Conservation (phyloP, 2,888 invertebrate genomes). For the Eucera pruinosa region DNA sequence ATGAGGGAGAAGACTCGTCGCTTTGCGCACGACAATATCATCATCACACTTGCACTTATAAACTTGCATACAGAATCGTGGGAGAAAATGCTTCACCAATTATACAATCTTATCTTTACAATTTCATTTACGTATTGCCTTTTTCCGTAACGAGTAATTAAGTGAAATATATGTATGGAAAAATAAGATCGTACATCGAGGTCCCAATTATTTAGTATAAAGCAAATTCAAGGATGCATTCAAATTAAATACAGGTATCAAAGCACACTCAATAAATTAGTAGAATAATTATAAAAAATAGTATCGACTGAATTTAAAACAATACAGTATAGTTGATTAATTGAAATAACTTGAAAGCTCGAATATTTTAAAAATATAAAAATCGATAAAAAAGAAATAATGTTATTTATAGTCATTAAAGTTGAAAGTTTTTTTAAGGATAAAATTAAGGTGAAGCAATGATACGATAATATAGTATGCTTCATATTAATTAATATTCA, state of each 20-base stretch:
- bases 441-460: constrained; percentile 13
- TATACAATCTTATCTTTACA: constrained; percentile 61
- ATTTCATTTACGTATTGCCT: constrained; percentile 63
- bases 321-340: background rate
- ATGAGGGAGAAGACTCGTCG: constrained; percentile 3
- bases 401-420: constrained; percentile 9
- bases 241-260: too few species aligned
- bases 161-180: constrained; percentile 47
- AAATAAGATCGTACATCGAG: constrained; percentile 54
- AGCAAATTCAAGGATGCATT: constrained; percentile 31
- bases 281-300: background rate
- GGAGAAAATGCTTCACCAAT: constrained; percentile 45
- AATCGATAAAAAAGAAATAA: constrained; percentile 9
- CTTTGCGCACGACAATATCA: constrained; percentile 16
- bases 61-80: constrained; percentile 41
- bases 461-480: constrained; percentile 32
- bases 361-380: constrained; percentile 24
- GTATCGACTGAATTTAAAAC: background rate
- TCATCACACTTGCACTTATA: constrained; percentile 24
- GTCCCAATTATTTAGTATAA: constrained; percentile 54
- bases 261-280: too few species aligned
- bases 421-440: constrained; percentile 16
- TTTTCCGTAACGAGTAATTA: constrained; percentile 44
- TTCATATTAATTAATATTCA: constrained; percentile 62
- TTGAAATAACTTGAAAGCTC: background rate